Base-by-base conservation (phyloP, 2,888 invertebrate genomes). In the Ptilodon capucinus region DNA sequence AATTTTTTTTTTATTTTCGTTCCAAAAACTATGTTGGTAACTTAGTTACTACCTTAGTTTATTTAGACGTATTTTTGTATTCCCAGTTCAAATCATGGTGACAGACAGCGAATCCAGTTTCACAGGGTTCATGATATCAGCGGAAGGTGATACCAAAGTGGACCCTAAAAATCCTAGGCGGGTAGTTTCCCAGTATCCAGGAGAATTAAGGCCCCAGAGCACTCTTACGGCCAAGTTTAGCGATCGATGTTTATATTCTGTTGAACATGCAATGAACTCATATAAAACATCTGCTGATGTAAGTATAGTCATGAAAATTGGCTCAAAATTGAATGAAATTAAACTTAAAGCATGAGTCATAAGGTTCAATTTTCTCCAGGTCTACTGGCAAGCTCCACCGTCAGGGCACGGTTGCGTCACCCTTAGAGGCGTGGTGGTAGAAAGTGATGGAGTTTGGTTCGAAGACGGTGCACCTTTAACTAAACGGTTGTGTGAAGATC, bases 301-400 rank as follows among this genome's bases (percentile, higher is more conserved):
- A 73, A 59, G 17, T 28, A n/a, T n/a, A n/a, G n/a, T n/a, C n/a
- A n/a, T n/a, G n/a, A n/a, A n/a, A n/a, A n/a, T n/a, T n/a, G n/a
- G n/a, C n/a, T n/a, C n/a, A n/a, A n/a, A n/a, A n/a, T n/a, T n/a
- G n/a, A n/a, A 21, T 21, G 21, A 21, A 7, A 21, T 21, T 4
- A 7, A 7, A 1, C 9, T 23, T 30, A 30, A 30, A 5, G 3
- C 30, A 5, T 30, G n/a, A 4, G 8, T 25, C 8, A 13, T 43
- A 9, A 34, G 18, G 35, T 19, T n/a, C 9, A 25, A 35, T 18
- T 40, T 44, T 8, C 38, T 42, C 2, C 25, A 90, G 90, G 82
- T 88, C 0, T 84, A 86, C 51, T 90, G 90, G 90, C 83, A 84
- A 77, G 88, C 90, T 7, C 90, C 90, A 2, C 57, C 73, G 0